These are phyloP conservation scores for Actias luna DNA, from an alignment of 2,888 invertebrate genomes.

Conservation along the genomic window DNA sequence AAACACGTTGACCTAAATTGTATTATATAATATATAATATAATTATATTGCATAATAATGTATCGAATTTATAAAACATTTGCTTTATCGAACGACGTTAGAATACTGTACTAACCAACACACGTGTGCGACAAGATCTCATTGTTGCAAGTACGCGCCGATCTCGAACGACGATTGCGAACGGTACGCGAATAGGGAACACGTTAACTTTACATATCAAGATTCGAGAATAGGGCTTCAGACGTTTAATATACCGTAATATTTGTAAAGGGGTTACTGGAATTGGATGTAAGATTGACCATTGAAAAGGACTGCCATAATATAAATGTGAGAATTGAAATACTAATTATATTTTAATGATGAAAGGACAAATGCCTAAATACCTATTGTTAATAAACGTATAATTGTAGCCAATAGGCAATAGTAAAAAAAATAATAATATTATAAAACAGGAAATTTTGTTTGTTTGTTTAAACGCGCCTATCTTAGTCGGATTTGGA, in stretches of 20 bases:
- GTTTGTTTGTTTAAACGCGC: too few species aligned
- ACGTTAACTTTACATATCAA: conserved; percentile 45
- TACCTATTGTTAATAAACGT: too few species aligned
- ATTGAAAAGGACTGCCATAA: neutral
- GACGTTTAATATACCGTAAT: conserved; percentile 14
- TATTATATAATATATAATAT: neutral
- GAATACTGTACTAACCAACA: conserved; percentile 22
- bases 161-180: conserved; percentile 49
- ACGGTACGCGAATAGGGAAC: conserved; percentile 48
- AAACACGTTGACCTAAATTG: too few species aligned
- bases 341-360: too few species aligned
- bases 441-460: too few species aligned
- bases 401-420: too few species aligned
- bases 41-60: neutral
- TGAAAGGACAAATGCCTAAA: too few species aligned
- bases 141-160: conserved; percentile 57
- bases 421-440: too few species aligned
- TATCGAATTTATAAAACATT: neutral
- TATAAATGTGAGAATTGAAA: neutral
- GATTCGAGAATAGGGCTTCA: conserved; percentile 24
- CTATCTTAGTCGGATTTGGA: too few species aligned
- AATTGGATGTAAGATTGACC: neutral
- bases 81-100: conserved; percentile 7
- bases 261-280: conserved; percentile 20
- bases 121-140: conserved; percentile 76